A percentile compares a stretch with the other conserved stretches of the same genome.
phyloP scores from a whole-genome alignment of 2,797 vertebrate genomes.

The Buceros bicornis region DNA sequence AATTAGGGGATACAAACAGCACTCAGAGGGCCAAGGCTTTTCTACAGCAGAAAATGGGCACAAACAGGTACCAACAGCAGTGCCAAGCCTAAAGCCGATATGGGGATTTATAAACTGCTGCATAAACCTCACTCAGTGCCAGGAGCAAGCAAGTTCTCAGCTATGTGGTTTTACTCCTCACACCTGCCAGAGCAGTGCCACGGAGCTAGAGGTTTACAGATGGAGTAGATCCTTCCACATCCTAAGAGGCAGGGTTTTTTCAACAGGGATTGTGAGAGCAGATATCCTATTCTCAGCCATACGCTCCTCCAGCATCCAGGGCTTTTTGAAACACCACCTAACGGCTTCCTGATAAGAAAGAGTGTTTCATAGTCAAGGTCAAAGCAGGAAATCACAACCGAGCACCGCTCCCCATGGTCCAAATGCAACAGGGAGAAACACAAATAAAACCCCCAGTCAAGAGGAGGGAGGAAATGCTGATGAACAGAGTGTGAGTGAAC shows the following conservation, averaged over 20 bases:
- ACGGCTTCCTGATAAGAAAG: background rate
- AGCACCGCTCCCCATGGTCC: background rate
- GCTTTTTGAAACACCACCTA: background rate
- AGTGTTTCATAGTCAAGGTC: conserved; percentile 21
- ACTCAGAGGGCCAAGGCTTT: background rate
- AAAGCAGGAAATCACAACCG: conserved; percentile 15
- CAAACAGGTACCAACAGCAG: background rate
- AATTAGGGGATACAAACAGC: background rate
- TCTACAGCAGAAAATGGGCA: background rate
- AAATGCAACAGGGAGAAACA: background rate
- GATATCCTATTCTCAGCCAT: background rate
- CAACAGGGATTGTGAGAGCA: background rate
- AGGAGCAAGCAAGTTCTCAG: background rate
- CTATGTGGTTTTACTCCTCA: background rate
- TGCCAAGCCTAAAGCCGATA: background rate
- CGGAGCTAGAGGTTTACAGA: background rate
- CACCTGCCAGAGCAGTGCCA: background rate
- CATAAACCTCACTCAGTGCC: background rate
- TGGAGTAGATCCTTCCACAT: background rate
- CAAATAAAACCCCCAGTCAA: conserved; percentile 28
- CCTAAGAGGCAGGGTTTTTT: background rate
- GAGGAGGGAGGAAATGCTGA: conserved; percentile 35
- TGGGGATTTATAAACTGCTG: background rate
- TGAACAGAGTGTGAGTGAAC: conserved; percentile 38
- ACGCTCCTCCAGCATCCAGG: background rate